Percentiles rank a stretch among this genome's conserved stretches.
phyloP scores from a whole-genome alignment of 2,888 invertebrate species.

The Yponomeuta evonymella region DNA sequence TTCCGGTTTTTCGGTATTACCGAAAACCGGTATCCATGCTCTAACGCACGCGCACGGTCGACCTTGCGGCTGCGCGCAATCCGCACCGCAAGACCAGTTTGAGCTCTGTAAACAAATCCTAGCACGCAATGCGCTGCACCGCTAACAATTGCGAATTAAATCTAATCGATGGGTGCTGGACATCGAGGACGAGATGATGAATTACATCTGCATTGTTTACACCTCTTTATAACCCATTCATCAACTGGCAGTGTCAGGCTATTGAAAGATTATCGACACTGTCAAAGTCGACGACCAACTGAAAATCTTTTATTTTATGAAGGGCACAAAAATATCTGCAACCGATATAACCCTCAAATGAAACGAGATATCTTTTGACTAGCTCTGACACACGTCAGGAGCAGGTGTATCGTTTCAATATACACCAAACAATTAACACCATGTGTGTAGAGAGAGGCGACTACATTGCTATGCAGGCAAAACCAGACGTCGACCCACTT shows the following conservation, averaged over 20 bases:
- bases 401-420: conserved; percentile 30
- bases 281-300: background rate
- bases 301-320: background rate
- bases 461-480: conserved; percentile 30
- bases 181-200: background rate
- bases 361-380: conserved; percentile 29
- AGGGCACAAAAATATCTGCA: background rate
- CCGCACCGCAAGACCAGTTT: conserved; percentile 59
- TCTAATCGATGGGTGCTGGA: background rate
- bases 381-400: conserved; percentile 23
- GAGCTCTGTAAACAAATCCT: conserved; percentile 15
- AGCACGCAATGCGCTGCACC: conserved; percentile 43
- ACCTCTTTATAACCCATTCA: background rate
- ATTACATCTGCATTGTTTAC: background rate
- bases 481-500: conserved; percentile 62
- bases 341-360: conserved; percentile 22
- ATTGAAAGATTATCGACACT: background rate
- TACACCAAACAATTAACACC: background rate
- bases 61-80: conserved; percentile 60
- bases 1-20: no score
- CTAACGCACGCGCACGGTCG: conserved; percentile 50
- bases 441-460: conserved; percentile 7
- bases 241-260: background rate
- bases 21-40: no score
- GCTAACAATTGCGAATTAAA: conserved; percentile 7